phyloP scores from a whole-genome alignment of 2,888 invertebrate species.

The Trachelus iudaicus region DNA sequence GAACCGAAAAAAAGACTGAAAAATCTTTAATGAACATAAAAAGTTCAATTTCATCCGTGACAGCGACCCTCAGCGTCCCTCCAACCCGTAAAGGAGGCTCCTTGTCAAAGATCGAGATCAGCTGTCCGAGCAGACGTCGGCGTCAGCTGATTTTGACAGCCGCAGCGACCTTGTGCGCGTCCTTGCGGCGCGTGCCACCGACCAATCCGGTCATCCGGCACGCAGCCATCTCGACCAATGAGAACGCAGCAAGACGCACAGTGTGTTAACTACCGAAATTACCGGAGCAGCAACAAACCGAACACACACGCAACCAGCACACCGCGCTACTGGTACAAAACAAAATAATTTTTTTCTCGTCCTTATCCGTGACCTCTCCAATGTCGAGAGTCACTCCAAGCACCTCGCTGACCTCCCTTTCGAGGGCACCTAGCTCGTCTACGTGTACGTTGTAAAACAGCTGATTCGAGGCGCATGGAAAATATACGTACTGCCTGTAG shows the following conservation, averaged over 20 bases:
- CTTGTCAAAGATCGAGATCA: conserved; percentile 27
- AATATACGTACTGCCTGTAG: background rate
- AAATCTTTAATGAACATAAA: background rate
- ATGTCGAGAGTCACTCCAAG: background rate
- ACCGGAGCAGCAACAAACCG: background rate
- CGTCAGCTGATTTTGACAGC: conserved; percentile 57
- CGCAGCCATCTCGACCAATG: background rate
- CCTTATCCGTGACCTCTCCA: background rate
- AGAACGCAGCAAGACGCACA: background rate
- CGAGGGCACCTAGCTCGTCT: background rate
- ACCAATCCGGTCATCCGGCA: conserved; percentile 22
- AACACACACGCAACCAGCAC: background rate
- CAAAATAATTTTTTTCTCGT: background rate
- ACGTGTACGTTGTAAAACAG: background rate
- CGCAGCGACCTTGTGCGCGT: conserved; percentile 38
- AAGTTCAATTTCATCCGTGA: background rate
- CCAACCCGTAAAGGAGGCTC: background rate
- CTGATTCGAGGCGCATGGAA: background rate
- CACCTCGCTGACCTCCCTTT: background rate
- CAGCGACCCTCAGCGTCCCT: background rate
- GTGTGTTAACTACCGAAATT: background rate
- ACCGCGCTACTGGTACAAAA: background rate
- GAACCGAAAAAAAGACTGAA: background rate
- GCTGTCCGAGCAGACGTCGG: conserved; percentile 41
- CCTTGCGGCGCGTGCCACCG: conserved; percentile 26